Conservation (phyloP, 2,888 invertebrate species). For the Choristoneura rosaceana region DNA sequence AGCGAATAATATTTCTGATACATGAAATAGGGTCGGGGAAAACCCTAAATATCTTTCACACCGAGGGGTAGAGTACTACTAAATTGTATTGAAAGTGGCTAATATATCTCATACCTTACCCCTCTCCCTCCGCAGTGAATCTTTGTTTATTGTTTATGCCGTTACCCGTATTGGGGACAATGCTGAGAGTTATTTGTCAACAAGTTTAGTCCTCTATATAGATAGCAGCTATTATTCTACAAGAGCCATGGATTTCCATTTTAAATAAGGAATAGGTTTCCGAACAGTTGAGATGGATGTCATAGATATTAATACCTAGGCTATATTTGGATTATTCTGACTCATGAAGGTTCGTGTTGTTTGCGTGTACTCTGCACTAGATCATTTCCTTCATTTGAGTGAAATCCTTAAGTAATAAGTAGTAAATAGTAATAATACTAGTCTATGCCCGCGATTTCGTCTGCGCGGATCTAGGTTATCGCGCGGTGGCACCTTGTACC, state of each 20-base stretch:
- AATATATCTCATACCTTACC: conserved; percentile 34
- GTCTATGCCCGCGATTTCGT: no score
- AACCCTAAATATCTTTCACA: conserved; percentile 34
- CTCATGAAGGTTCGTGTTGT: background rate
- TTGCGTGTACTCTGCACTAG: background rate
- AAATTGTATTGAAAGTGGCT: conserved; percentile 39
- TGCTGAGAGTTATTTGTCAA: conserved; percentile 38
- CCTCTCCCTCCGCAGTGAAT: conserved; percentile 28
- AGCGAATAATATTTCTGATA: conserved; percentile 25
- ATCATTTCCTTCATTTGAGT: background rate
- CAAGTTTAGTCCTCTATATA: conserved; percentile 37
- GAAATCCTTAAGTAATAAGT: background rate
- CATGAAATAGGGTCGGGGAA: conserved; percentile 31
- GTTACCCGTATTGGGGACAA: conserved; percentile 37
- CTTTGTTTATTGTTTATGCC: conserved; percentile 42
- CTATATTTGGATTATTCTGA: background rate
- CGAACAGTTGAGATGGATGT: conserved; percentile 17
- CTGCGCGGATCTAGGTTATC: no score
- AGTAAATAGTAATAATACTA: no score
- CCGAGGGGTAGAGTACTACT: conserved; percentile 26
- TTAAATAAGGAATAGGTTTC: conserved; percentile 34
- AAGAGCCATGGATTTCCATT: conserved; percentile 39
- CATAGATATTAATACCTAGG: background rate
- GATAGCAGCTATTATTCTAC: conserved; percentile 40
- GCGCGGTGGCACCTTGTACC: no score